These are phyloP conservation scores for Whitmania pigra DNA, from an alignment of 1,140 invertebrate genomes.

Conservation along the genomic window DNA sequence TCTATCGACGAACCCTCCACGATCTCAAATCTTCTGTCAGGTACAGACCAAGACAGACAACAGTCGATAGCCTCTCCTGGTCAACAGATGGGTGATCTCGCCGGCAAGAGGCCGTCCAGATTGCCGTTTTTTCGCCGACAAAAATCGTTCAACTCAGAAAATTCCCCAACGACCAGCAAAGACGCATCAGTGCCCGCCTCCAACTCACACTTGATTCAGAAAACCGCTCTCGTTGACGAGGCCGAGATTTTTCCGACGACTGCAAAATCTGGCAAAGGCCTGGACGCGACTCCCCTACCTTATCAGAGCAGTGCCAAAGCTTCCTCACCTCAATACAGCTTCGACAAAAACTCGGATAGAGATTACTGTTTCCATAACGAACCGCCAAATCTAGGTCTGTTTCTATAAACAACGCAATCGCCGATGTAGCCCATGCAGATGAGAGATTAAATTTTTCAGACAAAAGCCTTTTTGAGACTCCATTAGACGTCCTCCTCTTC, in stretches of 20 bases:
- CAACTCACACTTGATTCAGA: too few species aligned
- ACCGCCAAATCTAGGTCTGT: too few species aligned
- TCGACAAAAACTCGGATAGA: slow-evolving; percentile 12
- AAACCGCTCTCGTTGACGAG: too few species aligned
- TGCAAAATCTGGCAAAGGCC: too few species aligned
- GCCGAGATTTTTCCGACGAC: too few species aligned
- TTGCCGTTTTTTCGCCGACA: slow-evolving; percentile 11
- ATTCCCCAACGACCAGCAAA: not conserved
- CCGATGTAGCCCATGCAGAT: not conserved
- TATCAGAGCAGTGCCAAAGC: too few species aligned
- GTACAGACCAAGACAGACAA: not conserved
- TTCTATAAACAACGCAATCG: not conserved
- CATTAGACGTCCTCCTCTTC: slow-evolving; percentile 44
- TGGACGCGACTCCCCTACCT: too few species aligned
- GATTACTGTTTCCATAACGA: not conserved
- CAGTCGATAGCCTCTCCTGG: not conserved
- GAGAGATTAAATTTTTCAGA: not conserved
- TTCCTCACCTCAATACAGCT: not conserved
- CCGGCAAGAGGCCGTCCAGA: slow-evolving; percentile 12
- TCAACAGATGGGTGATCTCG: not conserved
- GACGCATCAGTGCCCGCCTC: slow-evolving; percentile 1
- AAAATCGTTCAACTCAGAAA: not conserved
- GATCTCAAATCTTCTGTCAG: not conserved
- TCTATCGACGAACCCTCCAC: slow-evolving; percentile 7
- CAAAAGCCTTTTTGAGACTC: slow-evolving; percentile 25